Evolutionary conservation across 2,888 invertebrate genomes (phyloP), one percentile per base, ranked within the genome.

Genomic region (Euplagia quadripunctaria): DNA sequence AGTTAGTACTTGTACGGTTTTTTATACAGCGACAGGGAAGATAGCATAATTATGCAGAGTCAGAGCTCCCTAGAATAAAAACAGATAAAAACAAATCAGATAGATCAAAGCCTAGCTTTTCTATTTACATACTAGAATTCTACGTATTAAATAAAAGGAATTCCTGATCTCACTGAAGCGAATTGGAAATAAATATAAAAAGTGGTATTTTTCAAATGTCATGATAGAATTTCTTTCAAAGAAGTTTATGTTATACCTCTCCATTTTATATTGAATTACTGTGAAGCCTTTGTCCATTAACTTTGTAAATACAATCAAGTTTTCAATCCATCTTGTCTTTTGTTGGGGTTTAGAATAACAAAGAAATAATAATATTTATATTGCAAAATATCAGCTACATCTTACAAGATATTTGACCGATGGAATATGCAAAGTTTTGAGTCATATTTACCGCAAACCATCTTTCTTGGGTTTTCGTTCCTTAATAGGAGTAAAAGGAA

Each of bases 231-330:
- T 61, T n/a, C 12, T 49, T 67, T 49, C 63, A 17, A 68, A 68
- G 46, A 64, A n/a, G n/a, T 65, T 41, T 9, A 5, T 71, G 5
- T 61, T 71, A 16, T 61, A 20, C 31, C 64, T 61, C 71, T 77
- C 11, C 72, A 75, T 65, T 75, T 66, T 20, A 71, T 52, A 68
- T 76, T 68, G 12, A 73, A 58, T 72, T 55, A 73, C 68, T 69
- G n/a, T 9, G 42, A 43, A 46, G 68, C 42, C 6, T 17, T 68
- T 43, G 67, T 76, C 71, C 14, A 71, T 69, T 77, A 70, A 73
- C 61, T 51, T 61, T 42, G 43, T 11, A 80, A 76, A 75, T 66
- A 71, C 65, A 77, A 81, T 79, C 17, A 68, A 75, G 69, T 74
- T 75, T 64, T 63, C 43, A 76, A 76, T 78, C 75, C 70, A 74